phyloP scores from a whole-genome alignment of 2,797 vertebrate genomes.

The Sebastes trivittatus region DNA sequence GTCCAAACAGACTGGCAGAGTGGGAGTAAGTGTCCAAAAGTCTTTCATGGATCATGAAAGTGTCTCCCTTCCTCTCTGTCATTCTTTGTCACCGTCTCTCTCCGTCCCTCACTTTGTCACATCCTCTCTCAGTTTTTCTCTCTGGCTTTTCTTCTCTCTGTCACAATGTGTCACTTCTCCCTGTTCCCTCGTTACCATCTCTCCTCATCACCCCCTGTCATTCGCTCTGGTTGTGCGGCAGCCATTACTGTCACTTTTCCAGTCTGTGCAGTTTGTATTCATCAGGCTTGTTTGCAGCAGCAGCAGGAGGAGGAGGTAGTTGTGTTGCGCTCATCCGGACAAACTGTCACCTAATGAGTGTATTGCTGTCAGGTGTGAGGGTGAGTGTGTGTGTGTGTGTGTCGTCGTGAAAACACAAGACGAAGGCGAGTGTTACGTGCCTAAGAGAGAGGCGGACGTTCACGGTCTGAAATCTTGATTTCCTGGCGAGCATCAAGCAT shows the following conservation, averaged over 20 bases:
- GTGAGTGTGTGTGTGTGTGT: not conserved
- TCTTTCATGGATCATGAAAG: slow-evolving; percentile 5
- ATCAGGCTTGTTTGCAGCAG: slow-evolving; percentile 4
- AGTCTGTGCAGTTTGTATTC: not conserved
- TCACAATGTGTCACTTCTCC: not conserved
- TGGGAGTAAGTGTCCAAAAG: not conserved
- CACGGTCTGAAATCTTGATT: slow-evolving; percentile 6
- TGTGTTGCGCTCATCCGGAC: not conserved
- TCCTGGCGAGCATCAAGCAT: not conserved
- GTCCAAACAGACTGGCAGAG: not conserved
- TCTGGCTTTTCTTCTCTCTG: not conserved
- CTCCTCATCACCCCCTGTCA: slow-evolving; percentile 15
- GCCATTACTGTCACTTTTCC: slow-evolving; percentile 13
- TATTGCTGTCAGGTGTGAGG: slow-evolving; percentile 9
- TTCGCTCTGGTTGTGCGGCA: not conserved
- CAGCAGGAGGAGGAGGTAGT: not conserved
- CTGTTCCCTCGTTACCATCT: not conserved
- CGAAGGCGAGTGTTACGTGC: not conserved
- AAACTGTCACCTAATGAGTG: slow-evolving; percentile 11
- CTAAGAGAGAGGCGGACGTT: not conserved
- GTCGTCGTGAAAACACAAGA: not conserved
- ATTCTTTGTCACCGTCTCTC: not conserved
- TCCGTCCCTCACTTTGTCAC: slow-evolving; percentile 8
- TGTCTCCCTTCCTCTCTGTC: not conserved
- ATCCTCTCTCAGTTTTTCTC: not conserved